Evolutionary conservation across 2,113 vertebrate species (phyloP).

Genomic region (Amazona guildingii): DNA sequence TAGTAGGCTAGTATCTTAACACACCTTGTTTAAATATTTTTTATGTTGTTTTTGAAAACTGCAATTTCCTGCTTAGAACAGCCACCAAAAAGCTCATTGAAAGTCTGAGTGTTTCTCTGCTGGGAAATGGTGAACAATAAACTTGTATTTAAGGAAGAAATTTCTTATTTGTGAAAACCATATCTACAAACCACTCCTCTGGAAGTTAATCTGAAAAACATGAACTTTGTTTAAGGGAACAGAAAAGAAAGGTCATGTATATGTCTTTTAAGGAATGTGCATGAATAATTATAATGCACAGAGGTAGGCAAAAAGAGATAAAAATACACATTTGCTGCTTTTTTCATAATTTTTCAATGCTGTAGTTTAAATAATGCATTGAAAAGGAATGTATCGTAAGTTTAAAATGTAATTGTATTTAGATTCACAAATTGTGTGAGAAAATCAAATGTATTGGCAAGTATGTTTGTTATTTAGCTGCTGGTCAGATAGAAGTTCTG

Average conservation of each 20-base stretch:
- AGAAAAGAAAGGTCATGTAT: neutral
- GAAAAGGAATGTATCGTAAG: neutral
- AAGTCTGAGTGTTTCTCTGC: neutral
- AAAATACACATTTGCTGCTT: neutral
- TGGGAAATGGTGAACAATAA: neutral
- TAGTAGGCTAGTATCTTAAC: neutral
- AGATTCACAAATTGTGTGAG: neutral
- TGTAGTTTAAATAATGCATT: neutral
- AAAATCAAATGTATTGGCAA: slow-evolving; percentile 58
- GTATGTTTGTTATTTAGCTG: slow-evolving; percentile 73
- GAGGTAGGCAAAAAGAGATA: neutral
- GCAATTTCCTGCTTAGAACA: neutral
- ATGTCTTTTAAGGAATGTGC: neutral
- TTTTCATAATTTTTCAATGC: neutral
- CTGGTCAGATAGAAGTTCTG: slow-evolving; percentile 74
- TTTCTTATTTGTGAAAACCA: neutral
- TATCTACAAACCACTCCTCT: neutral
- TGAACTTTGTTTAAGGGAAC: neutral
- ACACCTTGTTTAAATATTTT: neutral
- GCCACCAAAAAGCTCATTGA: neutral
- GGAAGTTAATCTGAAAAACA: neutral
- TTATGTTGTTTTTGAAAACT: neutral
- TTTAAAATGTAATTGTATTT: slow-evolving; percentile 29
- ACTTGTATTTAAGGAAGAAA: neutral
- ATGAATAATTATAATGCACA: neutral